Evolutionary conservation across 1,140 invertebrate genomes (phyloP).

Genomic region (Popillia japonica): DNA sequence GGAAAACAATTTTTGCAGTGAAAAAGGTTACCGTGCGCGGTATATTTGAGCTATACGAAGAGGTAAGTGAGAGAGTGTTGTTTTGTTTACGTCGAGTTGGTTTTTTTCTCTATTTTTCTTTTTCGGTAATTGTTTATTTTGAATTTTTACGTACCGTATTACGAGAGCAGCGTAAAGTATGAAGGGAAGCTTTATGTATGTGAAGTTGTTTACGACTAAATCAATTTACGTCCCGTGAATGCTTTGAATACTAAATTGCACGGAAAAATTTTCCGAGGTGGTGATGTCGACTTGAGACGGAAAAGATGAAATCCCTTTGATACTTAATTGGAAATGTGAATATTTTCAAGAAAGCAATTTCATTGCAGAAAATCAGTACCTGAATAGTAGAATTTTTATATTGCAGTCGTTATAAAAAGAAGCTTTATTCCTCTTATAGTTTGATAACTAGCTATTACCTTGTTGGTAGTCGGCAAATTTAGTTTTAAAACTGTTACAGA

Average conservation of each 20-base stretch:
- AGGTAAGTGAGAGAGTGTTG: not conserved
- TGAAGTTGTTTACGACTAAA: not conserved
- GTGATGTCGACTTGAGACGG: not conserved
- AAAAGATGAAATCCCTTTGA: not conserved
- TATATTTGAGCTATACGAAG: not conserved
- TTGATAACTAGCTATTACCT: no score
- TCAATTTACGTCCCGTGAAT: constrained; percentile 22
- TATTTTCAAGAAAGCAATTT: constrained; percentile 1
- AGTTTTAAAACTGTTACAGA: no score
- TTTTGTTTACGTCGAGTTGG: constrained; percentile 18
- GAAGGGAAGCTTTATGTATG: not conserved
- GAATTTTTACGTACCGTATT: not conserved
- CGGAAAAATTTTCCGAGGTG: not conserved
- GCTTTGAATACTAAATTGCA: constrained; percentile 19
- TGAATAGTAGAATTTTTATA: not conserved
- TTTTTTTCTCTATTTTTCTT: constrained; percentile 23
- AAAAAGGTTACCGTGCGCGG: not conserved
- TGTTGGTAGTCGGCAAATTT: no score
- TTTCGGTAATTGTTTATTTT: constrained; percentile 26
- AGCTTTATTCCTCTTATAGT: no score
- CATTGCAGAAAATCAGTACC: not conserved
- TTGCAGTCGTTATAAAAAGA: not conserved
- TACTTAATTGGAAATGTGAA: constrained; percentile 15
- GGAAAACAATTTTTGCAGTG: constrained; percentile 6
- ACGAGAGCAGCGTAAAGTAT: not conserved